Conservation (phyloP, 2,113 vertebrate genomes). For the Tragelaphus imberbis region DNA sequence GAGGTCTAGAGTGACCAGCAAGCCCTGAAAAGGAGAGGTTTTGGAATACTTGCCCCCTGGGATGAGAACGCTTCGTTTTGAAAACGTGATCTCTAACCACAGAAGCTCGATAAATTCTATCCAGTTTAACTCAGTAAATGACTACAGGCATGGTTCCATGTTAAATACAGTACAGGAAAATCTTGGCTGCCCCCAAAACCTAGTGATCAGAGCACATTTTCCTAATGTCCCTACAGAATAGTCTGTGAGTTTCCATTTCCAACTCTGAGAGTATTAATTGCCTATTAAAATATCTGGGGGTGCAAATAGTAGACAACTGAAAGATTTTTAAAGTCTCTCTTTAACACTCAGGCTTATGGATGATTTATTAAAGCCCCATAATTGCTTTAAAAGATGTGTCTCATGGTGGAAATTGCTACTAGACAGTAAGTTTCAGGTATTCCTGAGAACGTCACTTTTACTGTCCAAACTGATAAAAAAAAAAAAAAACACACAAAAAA, state of each 20-base stretch:
- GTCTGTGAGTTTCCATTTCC: not conserved
- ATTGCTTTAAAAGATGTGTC: not conserved
- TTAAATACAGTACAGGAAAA: not conserved
- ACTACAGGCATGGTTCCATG: not conserved
- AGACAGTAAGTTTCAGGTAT: not conserved
- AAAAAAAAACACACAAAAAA: not conserved
- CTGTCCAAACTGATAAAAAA: not conserved
- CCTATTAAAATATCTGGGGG: too few species aligned
- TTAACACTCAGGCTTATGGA: not conserved
- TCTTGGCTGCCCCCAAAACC: not conserved
- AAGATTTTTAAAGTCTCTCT: not conserved
- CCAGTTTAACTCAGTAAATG: not conserved
- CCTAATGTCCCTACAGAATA: not conserved
- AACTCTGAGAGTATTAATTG: not conserved
- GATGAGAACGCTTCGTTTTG: not conserved
- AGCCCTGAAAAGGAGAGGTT: not conserved
- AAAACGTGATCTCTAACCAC: not conserved
- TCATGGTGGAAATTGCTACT: not conserved
- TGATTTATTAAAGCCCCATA: not conserved
- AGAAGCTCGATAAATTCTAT: not conserved
- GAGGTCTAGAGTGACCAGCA: accelerated
- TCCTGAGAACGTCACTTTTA: not conserved
- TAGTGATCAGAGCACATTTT: not conserved
- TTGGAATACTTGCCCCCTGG: too few species aligned
- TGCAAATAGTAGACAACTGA: not conserved